phyloP scores from a whole-genome alignment of 2,113 vertebrate species.

The Myrmecophaga tridactyla region DNA sequence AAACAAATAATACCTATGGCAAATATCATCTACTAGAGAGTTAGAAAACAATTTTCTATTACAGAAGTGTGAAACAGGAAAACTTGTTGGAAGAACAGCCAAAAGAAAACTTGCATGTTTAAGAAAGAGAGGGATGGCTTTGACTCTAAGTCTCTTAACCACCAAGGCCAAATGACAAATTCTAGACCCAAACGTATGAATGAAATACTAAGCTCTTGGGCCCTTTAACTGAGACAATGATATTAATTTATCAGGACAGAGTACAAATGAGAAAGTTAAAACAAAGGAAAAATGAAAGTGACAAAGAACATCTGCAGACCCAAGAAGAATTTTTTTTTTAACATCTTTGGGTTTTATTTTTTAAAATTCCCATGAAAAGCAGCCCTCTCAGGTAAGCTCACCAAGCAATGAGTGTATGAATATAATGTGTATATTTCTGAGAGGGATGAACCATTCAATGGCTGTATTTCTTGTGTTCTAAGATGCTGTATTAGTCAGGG shows the following conservation, averaged over 20 bases:
- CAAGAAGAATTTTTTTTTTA: neutral
- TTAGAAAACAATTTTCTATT: neutral
- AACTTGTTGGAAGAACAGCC: neutral
- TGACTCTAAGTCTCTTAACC: neutral
- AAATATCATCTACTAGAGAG: neutral
- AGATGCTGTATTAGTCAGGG: too few relatives aligned
- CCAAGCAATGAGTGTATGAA: neutral
- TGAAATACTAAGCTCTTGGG: neutral
- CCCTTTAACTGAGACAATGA: neutral
- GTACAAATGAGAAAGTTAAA: neutral
- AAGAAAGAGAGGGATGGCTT: fast-evolving
- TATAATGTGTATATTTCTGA: neutral
- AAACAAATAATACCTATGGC: neutral
- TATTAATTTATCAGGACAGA: neutral
- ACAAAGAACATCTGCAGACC: neutral
- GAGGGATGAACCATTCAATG: neutral
- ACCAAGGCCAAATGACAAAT: neutral
- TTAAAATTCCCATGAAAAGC: neutral
- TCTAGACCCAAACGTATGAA: neutral
- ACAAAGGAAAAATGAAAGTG: neutral
- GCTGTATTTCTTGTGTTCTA: neutral
- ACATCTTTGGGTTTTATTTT: neutral
- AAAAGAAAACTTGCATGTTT: fast-evolving
- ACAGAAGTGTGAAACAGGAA: neutral
- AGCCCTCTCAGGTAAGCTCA: neutral